A percentile compares a stretch with the other conserved stretches of the same genome.
These are phyloP conservation scores for Ectemnius lituratus DNA, from an alignment of 2,888 invertebrate species.

Conservation along the genomic window DNA sequence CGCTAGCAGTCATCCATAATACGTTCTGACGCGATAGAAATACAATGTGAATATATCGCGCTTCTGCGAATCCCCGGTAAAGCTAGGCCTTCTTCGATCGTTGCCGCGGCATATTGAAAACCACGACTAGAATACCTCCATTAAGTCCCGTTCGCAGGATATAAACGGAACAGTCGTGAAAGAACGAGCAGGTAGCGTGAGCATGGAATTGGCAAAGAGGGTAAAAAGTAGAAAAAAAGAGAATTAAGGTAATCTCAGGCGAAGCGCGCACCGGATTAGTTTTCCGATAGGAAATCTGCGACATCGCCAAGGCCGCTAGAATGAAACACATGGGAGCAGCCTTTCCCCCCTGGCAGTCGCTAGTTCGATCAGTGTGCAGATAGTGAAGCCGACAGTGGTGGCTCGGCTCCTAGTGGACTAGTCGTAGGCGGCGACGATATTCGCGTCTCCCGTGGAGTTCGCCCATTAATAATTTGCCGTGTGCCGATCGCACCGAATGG, in stretches of 20 bases:
- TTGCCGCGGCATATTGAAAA: neutral
- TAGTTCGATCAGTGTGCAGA: neutral
- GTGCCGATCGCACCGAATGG: constrained; percentile 53
- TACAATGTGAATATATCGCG: neutral
- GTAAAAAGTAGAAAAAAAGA: constrained; percentile 1
- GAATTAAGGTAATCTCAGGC: constrained; percentile 10
- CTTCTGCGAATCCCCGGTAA: no score
- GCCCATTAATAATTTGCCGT: constrained; percentile 65
- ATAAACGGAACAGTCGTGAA: constrained; percentile 15
- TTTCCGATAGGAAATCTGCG: constrained; percentile 50
- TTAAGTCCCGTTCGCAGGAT: constrained; percentile 13
- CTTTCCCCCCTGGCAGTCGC: constrained; percentile 34
- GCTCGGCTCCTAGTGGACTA: constrained; percentile 38
- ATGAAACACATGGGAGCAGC: constrained; percentile 41
- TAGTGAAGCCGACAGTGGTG: constrained; percentile 23
- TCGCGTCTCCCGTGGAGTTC: constrained; percentile 46
- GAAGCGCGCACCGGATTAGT: constrained; percentile 9
- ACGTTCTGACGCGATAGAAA: constrained; percentile 2
- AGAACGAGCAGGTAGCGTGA: neutral
- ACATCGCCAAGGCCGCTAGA: constrained; percentile 53
- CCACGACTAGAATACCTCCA: neutral
- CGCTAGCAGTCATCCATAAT: constrained; percentile 3
- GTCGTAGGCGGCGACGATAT: constrained; percentile 57
- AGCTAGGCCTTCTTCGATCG: no score
- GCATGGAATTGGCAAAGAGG: neutral